phyloP scores from a whole-genome alignment of 2,113 vertebrate genomes.

The Dissostichus mawsoni region DNA sequence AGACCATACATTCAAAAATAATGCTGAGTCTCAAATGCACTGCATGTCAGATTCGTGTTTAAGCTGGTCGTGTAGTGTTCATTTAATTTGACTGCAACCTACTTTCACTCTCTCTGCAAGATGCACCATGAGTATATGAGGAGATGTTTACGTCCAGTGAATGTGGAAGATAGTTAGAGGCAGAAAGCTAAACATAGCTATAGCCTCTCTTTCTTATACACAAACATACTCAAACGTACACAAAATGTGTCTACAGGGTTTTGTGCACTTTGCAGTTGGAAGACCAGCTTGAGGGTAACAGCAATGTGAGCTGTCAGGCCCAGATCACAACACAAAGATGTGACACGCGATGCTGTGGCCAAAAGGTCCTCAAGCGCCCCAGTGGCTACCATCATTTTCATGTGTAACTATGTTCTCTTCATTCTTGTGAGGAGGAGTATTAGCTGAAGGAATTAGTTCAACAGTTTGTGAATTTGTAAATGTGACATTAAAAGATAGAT shows the following conservation, averaged over 20 bases:
- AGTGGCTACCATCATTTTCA: background rate
- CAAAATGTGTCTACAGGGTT: slow-evolving; percentile 16
- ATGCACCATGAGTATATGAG: background rate
- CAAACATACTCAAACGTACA: background rate
- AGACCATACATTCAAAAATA: too few relatives aligned
- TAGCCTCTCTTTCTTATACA: background rate
- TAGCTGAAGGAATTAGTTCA: background rate
- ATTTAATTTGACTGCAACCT: background rate
- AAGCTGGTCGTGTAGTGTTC: background rate
- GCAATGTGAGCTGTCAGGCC: slow-evolving; percentile 11
- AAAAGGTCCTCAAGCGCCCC: slow-evolving; percentile 39
- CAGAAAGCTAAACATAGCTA: slow-evolving; percentile 7
- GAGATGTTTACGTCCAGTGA: background rate
- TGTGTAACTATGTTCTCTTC: background rate
- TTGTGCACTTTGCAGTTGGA: slow-evolving; percentile 48
- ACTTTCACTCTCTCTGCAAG: background rate
- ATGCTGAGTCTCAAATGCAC: too few relatives aligned
- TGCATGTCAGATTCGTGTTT: background rate
- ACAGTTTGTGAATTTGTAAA: background rate
- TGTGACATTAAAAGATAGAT: background rate
- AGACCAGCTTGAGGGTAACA: slow-evolving; percentile 23
- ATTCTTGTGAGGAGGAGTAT: background rate
- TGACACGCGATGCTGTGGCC: slow-evolving; percentile 35
- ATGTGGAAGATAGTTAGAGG: background rate
- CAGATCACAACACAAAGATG: slow-evolving; percentile 32